These are phyloP conservation scores for Nycticebus coucang DNA, from an alignment of 2,113 vertebrate genomes.

Conservation along the genomic window DNA sequence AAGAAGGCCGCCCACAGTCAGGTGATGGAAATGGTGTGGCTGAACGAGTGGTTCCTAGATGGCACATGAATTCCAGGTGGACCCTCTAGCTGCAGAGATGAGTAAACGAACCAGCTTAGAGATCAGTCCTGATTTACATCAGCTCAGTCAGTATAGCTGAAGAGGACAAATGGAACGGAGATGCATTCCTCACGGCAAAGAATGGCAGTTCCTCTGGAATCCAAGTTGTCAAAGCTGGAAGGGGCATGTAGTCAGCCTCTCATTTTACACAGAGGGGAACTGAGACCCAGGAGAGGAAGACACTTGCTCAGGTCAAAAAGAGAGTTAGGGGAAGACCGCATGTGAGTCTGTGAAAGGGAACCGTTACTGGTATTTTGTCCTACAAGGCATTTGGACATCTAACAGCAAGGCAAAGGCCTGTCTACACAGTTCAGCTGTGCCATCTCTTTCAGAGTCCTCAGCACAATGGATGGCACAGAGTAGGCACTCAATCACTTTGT, in stretches of 20 bases:
- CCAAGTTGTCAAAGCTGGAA: constrained; percentile 3
- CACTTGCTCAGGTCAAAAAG: constrained; percentile 19
- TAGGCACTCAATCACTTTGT: background rate
- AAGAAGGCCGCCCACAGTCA: background rate
- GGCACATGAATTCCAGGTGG: background rate
- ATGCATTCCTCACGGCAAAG: background rate
- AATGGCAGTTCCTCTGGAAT: background rate
- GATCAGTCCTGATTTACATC: background rate
- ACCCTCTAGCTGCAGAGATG: background rate
- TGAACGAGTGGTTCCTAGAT: background rate
- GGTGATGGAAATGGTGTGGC: background rate
- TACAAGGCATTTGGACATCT: constrained; percentile 1
- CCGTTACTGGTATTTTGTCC: constrained; percentile 7
- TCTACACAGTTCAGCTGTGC: background rate
- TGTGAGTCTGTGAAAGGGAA: background rate
- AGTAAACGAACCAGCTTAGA: background rate
- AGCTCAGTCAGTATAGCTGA: background rate
- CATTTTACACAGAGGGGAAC: background rate
- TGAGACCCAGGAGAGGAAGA: constrained; percentile 24
- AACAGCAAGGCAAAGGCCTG: background rate
- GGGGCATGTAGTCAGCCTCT: background rate
- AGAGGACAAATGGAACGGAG: background rate
- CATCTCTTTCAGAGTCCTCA: background rate
- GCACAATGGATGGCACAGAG: background rate
- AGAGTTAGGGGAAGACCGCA: background rate